phyloP scores from a whole-genome alignment of 2,113 vertebrate species.

The Oreotrochilus melanogaster region DNA sequence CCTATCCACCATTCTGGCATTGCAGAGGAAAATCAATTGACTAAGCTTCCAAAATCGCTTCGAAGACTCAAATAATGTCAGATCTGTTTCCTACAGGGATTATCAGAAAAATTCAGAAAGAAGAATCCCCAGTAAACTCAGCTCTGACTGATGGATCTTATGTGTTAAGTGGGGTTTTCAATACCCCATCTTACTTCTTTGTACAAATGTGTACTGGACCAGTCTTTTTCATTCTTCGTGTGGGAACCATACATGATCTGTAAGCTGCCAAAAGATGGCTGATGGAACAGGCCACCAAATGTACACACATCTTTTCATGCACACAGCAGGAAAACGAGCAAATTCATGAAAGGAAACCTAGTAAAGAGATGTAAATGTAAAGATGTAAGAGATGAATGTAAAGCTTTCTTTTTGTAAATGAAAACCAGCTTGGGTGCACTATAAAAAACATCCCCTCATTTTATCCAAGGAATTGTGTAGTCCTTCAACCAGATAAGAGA shows the following conservation, averaged over 20 bases:
- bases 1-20: neutral
- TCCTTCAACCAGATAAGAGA: neutral
- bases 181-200: neutral
- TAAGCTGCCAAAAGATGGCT: neutral
- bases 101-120: neutral
- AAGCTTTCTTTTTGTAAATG: neutral
- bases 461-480: neutral
- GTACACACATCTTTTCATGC: neutral
- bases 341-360: neutral
- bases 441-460: neutral
- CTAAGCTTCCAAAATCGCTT: constrained; percentile 6
- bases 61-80: neutral
- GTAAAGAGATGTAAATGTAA: neutral
- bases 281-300: neutral
- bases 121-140: neutral
- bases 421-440: neutral
- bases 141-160: neutral
- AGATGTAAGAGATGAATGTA: too few species aligned
- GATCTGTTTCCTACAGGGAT: neutral
- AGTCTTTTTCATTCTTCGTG: neutral
- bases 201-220: neutral
- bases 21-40: neutral
- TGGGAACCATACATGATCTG: neutral
- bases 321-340: neutral
- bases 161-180: neutral